Base-by-base conservation (phyloP, 2,113 vertebrate genomes). In the human (Homo sapiens) region DNA sequence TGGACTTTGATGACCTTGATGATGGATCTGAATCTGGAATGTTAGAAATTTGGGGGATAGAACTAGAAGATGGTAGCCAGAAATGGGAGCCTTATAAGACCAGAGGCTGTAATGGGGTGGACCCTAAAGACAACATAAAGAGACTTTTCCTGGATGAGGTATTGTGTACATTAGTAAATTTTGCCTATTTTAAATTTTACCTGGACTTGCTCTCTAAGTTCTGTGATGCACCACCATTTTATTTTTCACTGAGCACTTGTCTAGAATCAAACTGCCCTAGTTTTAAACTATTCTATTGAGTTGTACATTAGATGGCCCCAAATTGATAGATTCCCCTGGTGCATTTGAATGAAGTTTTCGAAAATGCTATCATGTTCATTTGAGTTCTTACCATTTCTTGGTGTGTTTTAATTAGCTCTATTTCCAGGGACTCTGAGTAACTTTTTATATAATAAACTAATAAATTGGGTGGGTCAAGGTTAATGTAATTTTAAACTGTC, bases 331-430 rank as follows among this genome's bases (percentile, higher is more conserved):
- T 95, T 92, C 94, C 66, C 75, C 88, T 17, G 0, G 27, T 45
- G 27, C 48, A 79, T 73, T 89, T 43, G 4, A 84, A 80, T 76
- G 13, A 7, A 83, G 17, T 68, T 91, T 95, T 94, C 96, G 14
- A 93, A 93, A 92, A 91, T 75, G 38, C 89, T 75, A 86, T 72
- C 40, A 76, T 81, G 45, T 70, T 96, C 85, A 87, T 59, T 84
- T 92, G 87, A n/a, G 4, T 88, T 95, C 75, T 92, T 66, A 91
- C 16, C 13, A 95, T 93, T 96, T 94, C 92, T 90, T 79, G 48
- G 32, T 80, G 80, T 97, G 43, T 75, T 27, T 80, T 96, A 97
- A 98, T 97, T 94, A 97, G 79, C n/a, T 90, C 32, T 80, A 78
- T 95, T 87, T 96, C 87, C 50, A 93, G 90, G 38, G 43, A 93